A percentile compares a stretch with the other conserved stretches of the same genome.
Conservation (phyloP, 2,113 vertebrate genomes). For the Solenodon paradoxus region DNA sequence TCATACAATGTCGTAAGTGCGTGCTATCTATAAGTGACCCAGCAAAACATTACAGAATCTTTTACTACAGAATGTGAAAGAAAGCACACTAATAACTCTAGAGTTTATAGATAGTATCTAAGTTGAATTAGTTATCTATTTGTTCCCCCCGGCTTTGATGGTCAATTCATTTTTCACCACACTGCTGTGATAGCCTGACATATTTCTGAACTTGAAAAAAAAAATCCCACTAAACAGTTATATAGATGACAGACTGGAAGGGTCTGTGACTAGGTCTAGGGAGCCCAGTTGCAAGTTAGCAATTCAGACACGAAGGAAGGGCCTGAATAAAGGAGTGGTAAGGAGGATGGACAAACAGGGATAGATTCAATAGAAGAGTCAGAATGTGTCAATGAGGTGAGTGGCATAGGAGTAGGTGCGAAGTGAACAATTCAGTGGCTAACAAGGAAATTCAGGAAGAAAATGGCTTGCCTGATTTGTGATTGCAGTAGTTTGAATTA, state of each 20-base stretch:
- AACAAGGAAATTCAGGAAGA: not conserved
- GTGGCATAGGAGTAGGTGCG: rapidly evolving
- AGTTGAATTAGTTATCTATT: too few relatives aligned
- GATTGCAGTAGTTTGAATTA: not conserved
- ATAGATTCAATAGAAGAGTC: not conserved
- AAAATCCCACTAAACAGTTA: not conserved
- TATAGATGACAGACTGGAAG: not conserved
- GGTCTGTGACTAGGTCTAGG: not conserved
- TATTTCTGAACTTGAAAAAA: not conserved
- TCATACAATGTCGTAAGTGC: too few relatives aligned
- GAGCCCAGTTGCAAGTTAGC: not conserved
- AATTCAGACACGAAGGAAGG: not conserved
- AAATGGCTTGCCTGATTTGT: not conserved
- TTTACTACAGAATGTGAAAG: too few relatives aligned
- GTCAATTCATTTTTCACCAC: not conserved
- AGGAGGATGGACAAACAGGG: not conserved
- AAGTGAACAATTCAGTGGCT: not conserved
- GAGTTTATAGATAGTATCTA: too few relatives aligned
- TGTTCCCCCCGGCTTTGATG: too few relatives aligned
- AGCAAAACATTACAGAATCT: too few relatives aligned
- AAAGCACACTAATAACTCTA: too few relatives aligned
- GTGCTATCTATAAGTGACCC: too few relatives aligned
- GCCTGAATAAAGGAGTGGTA: not conserved
- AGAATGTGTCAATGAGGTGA: not conserved
- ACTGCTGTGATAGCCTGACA: not conserved